Base-by-base conservation (phyloP, 2,888 invertebrate species). In the Caenorhabditis sp. region DNA sequence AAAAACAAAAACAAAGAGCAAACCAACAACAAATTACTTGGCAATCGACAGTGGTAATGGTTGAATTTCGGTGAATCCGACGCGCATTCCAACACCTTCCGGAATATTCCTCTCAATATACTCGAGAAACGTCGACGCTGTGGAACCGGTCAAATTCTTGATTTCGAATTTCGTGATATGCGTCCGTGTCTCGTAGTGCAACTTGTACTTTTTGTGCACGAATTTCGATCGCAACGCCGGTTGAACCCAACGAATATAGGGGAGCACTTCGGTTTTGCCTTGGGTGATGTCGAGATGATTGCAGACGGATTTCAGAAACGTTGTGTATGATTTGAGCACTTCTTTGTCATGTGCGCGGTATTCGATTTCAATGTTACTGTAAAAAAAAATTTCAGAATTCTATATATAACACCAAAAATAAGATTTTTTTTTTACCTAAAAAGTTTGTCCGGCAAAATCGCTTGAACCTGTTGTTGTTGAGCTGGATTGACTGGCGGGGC, bases 101-200 rank as follows among this genome's bases (percentile, higher is more conserved):
- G 99, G 99, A 64, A 99, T 91, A 90, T 97, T 97, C 84, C 97
- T 91, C 89, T 99, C 93, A 69, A 97, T 92, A 88, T 99, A 99
- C 90, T 99, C 99, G 63, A 99, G 89, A 88, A 94, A 93, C 12
- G 97, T 97, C 80, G 94, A 94, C 59, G 95, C 93, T 14, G 97
- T 99, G 3, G 96, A 96, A 0, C 95, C 95, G 0, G 99, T 99
- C 14, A 99, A 88, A 84, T 93, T 91, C 83, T 93, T 92, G 31
- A 95, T 91, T 90, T 78, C 78, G 63, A 81, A 77, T 85, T 93
- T 93, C 73, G 93, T 91, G 88, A 93, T 96, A 89, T 96, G 93
- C 2, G 97, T 97, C 82, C 97, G 91, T 21, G 93, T 91, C 90
- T 99, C 99, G 89, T 99, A 99, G 87, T 97, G 97, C 0, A 95